Evolutionary conservation across 2,113 vertebrate genomes (phyloP).

Genomic region (Ctenomys sociabilis): DNA sequence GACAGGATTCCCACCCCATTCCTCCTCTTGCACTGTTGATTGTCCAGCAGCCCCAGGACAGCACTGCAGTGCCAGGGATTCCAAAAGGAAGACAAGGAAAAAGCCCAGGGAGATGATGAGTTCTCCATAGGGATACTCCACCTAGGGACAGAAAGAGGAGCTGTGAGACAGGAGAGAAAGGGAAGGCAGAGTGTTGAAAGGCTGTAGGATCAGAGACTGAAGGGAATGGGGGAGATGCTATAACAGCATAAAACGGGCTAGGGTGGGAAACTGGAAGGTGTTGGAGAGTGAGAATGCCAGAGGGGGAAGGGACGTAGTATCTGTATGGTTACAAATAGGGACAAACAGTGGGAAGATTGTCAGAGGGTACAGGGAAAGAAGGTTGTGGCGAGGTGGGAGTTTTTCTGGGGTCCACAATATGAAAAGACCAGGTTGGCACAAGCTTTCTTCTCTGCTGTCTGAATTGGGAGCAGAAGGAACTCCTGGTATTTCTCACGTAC

Average conservation of each 20-base stretch:
- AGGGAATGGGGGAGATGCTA: not conserved
- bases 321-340: not conserved
- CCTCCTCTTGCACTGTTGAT: slow-evolving; percentile 17
- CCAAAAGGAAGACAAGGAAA: slow-evolving; percentile 92
- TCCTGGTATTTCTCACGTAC: not conserved
- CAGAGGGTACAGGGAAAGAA: not conserved
- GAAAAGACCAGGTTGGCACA: no score
- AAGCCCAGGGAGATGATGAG: slow-evolving; percentile 93
- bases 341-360: not conserved
- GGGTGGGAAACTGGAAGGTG: not conserved
- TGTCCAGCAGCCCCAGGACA: slow-evolving; percentile 35
- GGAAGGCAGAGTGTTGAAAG: not conserved
- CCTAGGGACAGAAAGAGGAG: slow-evolving; percentile 51
- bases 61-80: slow-evolving; percentile 89
- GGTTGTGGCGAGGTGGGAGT: not conserved
- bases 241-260: not conserved
- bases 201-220: no score
- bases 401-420: not conserved
- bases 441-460: not conserved
- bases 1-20: not conserved
- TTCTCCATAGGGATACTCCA: slow-evolving; percentile 88
- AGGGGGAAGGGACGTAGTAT: not conserved
- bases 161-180: not conserved
- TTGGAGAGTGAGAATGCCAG: not conserved
- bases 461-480: slow-evolving; percentile 25